Evolutionary conservation across 2,888 invertebrate species (phyloP).

Genomic region (Ophion costatus): DNA sequence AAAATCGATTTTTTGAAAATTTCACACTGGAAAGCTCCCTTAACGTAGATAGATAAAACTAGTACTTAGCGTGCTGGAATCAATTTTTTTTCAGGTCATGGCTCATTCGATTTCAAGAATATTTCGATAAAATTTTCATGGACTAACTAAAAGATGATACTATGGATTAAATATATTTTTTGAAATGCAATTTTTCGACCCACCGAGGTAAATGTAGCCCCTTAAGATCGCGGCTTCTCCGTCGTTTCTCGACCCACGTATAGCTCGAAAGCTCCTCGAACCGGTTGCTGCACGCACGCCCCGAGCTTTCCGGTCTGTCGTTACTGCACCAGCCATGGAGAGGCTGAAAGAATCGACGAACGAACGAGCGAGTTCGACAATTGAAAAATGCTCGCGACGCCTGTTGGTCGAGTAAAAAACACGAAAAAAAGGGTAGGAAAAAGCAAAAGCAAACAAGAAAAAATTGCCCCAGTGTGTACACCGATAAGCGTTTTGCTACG

Average conservation of each 20-base stretch:
- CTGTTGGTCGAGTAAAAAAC: slow-evolving; percentile 53
- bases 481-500: slow-evolving; percentile 36
- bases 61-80: too few relatives aligned
- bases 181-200: too few relatives aligned
- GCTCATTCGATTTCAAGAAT: too few relatives aligned
- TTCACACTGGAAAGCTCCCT: too few relatives aligned
- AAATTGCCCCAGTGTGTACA: slow-evolving; percentile 30
- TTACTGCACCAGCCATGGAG: slow-evolving; percentile 4
- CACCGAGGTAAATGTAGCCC: too few relatives aligned
- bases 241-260: background rate
- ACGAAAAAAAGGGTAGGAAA: slow-evolving; percentile 22
- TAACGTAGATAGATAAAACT: too few relatives aligned
- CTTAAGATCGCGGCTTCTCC: slow-evolving; percentile 17
- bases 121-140: too few relatives aligned
- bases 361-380: slow-evolving; percentile 50
- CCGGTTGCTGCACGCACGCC: slow-evolving; percentile 48
- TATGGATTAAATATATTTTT: too few relatives aligned
- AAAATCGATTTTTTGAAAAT: too few relatives aligned
- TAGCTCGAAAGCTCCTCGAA: background rate
- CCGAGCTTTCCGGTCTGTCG: slow-evolving; percentile 35
- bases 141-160: too few relatives aligned
- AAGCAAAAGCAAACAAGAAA: slow-evolving; percentile 28
- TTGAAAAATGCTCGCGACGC: slow-evolving; percentile 64
- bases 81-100: too few relatives aligned
- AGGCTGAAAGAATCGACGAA: slow-evolving; percentile 33